Conservation (phyloP, 2,797 vertebrate genomes). For the Pristis pectinata region DNA sequence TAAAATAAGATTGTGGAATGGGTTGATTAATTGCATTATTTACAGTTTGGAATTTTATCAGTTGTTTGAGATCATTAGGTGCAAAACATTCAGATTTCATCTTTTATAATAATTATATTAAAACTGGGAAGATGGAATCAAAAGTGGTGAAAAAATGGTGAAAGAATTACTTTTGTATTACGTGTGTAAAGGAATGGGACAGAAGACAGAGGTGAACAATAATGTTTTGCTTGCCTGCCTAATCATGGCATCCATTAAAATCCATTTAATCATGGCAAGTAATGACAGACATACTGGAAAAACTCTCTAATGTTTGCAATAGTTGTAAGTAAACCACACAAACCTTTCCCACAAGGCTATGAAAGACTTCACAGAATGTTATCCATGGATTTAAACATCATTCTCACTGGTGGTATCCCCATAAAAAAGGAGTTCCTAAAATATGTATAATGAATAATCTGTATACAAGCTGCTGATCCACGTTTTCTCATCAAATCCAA, state of each 20-base stretch:
- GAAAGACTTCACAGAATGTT: background rate
- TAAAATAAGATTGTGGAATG: background rate
- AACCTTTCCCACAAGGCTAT: background rate
- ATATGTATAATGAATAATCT: background rate
- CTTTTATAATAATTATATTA: background rate
- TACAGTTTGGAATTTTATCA: background rate
- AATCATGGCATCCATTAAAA: no score
- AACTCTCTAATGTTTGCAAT: background rate
- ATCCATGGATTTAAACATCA: background rate
- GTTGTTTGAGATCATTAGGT: constrained; percentile 35
- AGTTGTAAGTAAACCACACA: constrained; percentile 8
- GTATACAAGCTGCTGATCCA: background rate
- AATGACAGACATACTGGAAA: background rate
- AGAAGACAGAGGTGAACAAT: background rate
- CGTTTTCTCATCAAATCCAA: background rate
- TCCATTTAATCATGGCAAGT: background rate
- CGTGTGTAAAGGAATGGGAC: background rate
- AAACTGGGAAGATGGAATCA: background rate
- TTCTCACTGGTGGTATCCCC: background rate
- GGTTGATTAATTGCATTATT: background rate
- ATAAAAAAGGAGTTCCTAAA: background rate
- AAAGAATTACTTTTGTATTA: background rate
- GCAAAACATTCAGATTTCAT: constrained; percentile 37
- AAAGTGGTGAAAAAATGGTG: background rate
- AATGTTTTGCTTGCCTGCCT: background rate